phyloP scores from a whole-genome alignment of 1,140 invertebrate genomes.

The Heliothis virescens region DNA sequence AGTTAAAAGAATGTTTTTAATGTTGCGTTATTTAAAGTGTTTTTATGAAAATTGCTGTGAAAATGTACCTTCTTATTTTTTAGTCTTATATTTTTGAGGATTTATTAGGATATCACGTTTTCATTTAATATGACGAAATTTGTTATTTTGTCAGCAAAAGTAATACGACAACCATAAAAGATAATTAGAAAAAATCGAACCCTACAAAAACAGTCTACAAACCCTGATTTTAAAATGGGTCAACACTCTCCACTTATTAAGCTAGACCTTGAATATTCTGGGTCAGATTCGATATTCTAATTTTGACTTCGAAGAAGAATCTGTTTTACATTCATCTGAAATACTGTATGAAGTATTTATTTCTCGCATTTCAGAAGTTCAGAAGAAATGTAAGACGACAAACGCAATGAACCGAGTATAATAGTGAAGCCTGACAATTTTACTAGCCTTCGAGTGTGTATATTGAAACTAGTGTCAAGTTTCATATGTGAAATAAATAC shows the following conservation, averaged over 20 bases:
- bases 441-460: neutral
- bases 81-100: too few species aligned
- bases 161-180: neutral
- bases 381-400: neutral
- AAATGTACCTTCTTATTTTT: neutral
- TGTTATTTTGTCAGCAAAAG: neutral
- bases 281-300: slow-evolving; percentile 3
- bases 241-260: slow-evolving; percentile 30
- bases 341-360: neutral
- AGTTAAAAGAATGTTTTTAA: neutral
- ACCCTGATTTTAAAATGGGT: slow-evolving; percentile 12
- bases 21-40: too few species aligned
- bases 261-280: slow-evolving; percentile 1
- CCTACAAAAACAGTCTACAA: neutral
- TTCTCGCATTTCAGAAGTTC: neutral
- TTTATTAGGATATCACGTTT: too few species aligned
- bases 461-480: neutral
- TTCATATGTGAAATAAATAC: neutral
- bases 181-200: neutral
- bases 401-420: neutral
- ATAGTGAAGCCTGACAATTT: neutral
- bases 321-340: too few species aligned
- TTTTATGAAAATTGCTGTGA: neutral
- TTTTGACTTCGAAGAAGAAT: neutral
- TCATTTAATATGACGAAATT: too few species aligned